These are phyloP conservation scores for Brachypterus glaber DNA, from an alignment of 2,888 invertebrate species.

Conservation along the genomic window DNA sequence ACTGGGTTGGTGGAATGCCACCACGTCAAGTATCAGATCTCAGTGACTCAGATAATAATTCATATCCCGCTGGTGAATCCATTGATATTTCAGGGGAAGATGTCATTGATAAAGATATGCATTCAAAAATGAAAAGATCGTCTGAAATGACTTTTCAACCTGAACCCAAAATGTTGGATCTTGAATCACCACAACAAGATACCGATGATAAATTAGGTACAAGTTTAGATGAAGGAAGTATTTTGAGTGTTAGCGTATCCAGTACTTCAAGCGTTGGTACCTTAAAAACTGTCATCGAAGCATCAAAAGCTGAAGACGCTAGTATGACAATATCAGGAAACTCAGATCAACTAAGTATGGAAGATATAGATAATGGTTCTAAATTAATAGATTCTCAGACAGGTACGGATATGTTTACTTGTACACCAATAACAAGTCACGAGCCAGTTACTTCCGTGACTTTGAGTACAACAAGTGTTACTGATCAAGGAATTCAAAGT, in stretches of 20 bases:
- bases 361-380: slow-evolving; percentile 32
- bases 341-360: slow-evolving; percentile 41
- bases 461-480: slow-evolving; percentile 43
- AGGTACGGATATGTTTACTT: slow-evolving; percentile 38
- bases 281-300: slow-evolving; percentile 41
- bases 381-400: slow-evolving; percentile 20
- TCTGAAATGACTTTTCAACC: slow-evolving; percentile 85
- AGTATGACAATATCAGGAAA: slow-evolving; percentile 40
- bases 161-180: slow-evolving; percentile 40
- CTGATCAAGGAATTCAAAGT: slow-evolving; percentile 43
- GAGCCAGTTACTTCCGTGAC: slow-evolving; percentile 43
- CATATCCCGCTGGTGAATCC: slow-evolving; percentile 39
- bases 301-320: slow-evolving; percentile 39
- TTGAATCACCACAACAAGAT: slow-evolving; percentile 43
- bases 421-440: slow-evolving; percentile 29
- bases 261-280: slow-evolving; percentile 46
- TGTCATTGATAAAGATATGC: slow-evolving; percentile 47
- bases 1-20: slow-evolving; percentile 19
- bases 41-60: slow-evolving; percentile 30
- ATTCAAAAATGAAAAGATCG: slow-evolving; percentile 74
- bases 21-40: slow-evolving; percentile 31
- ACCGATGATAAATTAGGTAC: slow-evolving; percentile 47
- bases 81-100: slow-evolving; percentile 51
- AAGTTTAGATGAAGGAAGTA: slow-evolving; percentile 50
- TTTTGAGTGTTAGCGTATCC: slow-evolving; percentile 49